phyloP scores from a whole-genome alignment of 2,113 vertebrate genomes.

The Megaleporinus macrocephalus region DNA sequence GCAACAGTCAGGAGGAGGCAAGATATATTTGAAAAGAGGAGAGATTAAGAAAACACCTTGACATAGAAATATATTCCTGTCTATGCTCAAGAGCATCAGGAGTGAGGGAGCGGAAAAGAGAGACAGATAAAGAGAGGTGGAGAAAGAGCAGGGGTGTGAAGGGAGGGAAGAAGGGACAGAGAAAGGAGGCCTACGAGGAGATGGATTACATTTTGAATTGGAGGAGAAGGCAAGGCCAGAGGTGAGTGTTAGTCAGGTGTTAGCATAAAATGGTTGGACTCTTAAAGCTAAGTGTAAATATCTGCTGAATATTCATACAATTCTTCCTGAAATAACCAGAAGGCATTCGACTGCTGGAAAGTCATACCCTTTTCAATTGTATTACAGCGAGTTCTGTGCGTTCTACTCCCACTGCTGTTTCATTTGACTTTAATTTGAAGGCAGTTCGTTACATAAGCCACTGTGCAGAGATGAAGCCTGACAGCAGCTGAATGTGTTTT shows the following conservation, averaged over 20 bases:
- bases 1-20: slow-evolving; percentile 1
- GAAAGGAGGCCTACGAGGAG: slow-evolving; percentile 29
- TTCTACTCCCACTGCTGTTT: not conserved
- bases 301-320: slow-evolving; percentile 1
- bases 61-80: slow-evolving; percentile 29
- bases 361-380: not conserved
- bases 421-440: not conserved
- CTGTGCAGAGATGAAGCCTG: not conserved
- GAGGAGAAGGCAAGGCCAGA: slow-evolving; percentile 31
- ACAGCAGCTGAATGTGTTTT: not conserved
- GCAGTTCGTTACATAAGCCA: not conserved
- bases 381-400: not conserved
- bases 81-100: not conserved
- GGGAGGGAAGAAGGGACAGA: slow-evolving; percentile 16
- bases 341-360: not conserved
- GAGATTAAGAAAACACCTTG: slow-evolving; percentile 38
- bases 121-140: not conserved
- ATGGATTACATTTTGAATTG: slow-evolving; percentile 55
- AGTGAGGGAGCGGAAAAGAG: not conserved
- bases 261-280: slow-evolving; percentile 23
- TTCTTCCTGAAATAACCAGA: not conserved
- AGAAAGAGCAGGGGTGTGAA: slow-evolving; percentile 14
- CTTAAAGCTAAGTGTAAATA: not conserved
- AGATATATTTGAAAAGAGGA: slow-evolving; percentile 22
- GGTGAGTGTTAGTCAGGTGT: slow-evolving; percentile 30